A percentile compares a stretch with the other conserved stretches of the same genome.
Conservation (phyloP, 2,888 invertebrate species). For the Caenorhabditis imperialis region DNA sequence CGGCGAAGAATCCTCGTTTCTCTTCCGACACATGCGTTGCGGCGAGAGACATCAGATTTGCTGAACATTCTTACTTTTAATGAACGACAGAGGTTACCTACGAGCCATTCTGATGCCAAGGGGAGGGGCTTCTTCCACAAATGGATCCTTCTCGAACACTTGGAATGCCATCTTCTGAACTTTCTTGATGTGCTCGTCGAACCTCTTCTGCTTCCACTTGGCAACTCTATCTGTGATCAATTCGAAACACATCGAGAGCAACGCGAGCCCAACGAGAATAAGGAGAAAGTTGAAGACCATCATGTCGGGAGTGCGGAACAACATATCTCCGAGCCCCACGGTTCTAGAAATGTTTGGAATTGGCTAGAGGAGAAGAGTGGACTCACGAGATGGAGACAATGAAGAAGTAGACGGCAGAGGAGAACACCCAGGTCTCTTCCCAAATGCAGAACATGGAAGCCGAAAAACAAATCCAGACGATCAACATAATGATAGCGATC, state of each 20-base stretch:
- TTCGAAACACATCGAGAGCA: conserved; percentile 77
- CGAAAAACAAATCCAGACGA: conserved; percentile 74
- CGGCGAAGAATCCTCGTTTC: conserved; percentile 55
- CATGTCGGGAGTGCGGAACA: conserved; percentile 76
- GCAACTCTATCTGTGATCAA: conserved; percentile 62
- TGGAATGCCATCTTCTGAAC: conserved; percentile 76
- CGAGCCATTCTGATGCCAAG: conserved; percentile 72
- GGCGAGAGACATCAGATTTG: conserved; percentile 37
- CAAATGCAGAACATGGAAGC: conserved; percentile 64
- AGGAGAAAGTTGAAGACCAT: conserved; percentile 76
- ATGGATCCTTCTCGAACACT: conserved; percentile 66
- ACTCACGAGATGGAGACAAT: conserved; percentile 76
- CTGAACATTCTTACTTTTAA: background rate
- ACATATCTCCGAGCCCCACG: conserved; percentile 76
- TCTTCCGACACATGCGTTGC: conserved; percentile 38
- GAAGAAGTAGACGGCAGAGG: conserved; percentile 76
- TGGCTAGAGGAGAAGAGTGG: background rate
- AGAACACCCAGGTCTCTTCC: conserved; percentile 65
- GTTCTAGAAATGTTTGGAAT: conserved; percentile 66
- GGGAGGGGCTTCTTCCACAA: conserved; percentile 71
- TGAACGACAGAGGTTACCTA: conserved; percentile 13
- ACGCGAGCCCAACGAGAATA: conserved; percentile 75
- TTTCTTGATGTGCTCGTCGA: conserved; percentile 75
- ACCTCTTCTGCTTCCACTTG: conserved; percentile 64
- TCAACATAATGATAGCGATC: conserved; percentile 72